These are phyloP conservation scores for Brachyistius frenatus DNA, from an alignment of 2,113 vertebrate species.

Conservation along the genomic window DNA sequence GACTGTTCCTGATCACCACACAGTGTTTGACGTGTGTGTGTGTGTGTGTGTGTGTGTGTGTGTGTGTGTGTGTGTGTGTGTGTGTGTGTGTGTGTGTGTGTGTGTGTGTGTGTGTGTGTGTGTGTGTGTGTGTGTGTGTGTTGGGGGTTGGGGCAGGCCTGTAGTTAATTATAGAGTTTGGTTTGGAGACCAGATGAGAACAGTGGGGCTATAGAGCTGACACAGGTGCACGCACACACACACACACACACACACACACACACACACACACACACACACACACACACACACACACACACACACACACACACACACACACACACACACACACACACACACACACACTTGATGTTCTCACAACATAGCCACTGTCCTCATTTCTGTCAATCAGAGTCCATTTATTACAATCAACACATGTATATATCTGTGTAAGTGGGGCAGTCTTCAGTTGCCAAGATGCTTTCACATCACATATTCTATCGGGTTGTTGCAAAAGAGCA, in stretches of 20 bases:
- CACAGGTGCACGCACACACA: constrained; percentile 56
- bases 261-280: not conserved
- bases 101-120: not conserved
- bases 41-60: not conserved
- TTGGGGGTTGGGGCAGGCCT: constrained; percentile 25
- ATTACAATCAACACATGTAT: constrained; percentile 26
- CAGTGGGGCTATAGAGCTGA: constrained; percentile 62
- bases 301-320: constrained; percentile 14
- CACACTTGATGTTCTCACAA: constrained; percentile 32
- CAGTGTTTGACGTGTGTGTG: not conserved
- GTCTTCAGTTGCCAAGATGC: not conserved
- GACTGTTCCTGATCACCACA: constrained; percentile 18
- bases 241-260: constrained; percentile 11
- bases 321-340: not conserved
- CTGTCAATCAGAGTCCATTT: constrained; percentile 62
- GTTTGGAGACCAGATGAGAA: constrained; percentile 62
- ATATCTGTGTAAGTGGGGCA: not conserved
- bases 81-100: not conserved
- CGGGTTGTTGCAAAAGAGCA: no score
- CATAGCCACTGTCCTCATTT: constrained; percentile 66
- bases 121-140: not conserved
- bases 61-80: not conserved
- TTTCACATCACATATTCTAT: no score
- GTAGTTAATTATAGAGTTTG: constrained; percentile 62
- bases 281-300: not conserved